phyloP scores from a whole-genome alignment of 2,888 invertebrate species.

The Gasteruption jaculator region DNA sequence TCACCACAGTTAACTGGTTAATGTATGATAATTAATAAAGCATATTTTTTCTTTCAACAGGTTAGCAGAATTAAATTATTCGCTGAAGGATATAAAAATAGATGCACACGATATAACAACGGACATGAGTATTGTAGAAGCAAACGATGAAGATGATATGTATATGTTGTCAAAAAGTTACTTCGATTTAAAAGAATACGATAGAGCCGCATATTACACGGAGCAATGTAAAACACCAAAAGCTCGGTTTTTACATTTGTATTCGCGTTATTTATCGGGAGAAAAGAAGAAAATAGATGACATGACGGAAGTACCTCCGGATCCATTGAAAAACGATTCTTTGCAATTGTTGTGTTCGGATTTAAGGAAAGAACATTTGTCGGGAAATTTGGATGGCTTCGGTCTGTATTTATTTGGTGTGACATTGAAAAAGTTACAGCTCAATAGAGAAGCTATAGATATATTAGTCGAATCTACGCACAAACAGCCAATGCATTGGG shows the following conservation, averaged over 20 bases:
- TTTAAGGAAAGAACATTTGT: slow-evolving; percentile 58
- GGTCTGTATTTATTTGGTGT: slow-evolving; percentile 86
- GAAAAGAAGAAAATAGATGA: slow-evolving; percentile 89
- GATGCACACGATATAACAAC: slow-evolving; percentile 54
- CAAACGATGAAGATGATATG: slow-evolving; percentile 64
- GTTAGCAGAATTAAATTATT: slow-evolving; percentile 78
- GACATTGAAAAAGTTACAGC: slow-evolving; percentile 80
- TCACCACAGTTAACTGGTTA: too few relatives aligned
- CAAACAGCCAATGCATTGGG: slow-evolving; percentile 84
- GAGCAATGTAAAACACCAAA: slow-evolving; percentile 67
- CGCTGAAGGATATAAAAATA: slow-evolving; percentile 65
- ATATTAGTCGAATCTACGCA: slow-evolving; percentile 76
- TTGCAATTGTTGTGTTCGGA: slow-evolving; percentile 58
- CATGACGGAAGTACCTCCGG: slow-evolving; percentile 66
- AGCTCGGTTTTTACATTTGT: slow-evolving; percentile 78
- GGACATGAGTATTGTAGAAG: slow-evolving; percentile 51
- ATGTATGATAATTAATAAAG: too few relatives aligned
- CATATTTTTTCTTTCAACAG: slow-evolving; percentile 35
- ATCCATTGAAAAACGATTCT: slow-evolving; percentile 54
- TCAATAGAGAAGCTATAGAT: slow-evolving; percentile 72
- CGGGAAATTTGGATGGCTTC: slow-evolving; percentile 77
- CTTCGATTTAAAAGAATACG: slow-evolving; percentile 88
- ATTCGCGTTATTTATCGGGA: slow-evolving; percentile 81
- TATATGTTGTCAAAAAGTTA: slow-evolving; percentile 81
- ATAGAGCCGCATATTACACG: slow-evolving; percentile 77